phyloP scores from a whole-genome alignment of 1,140 invertebrate genomes.

The Platyscapa corneri region DNA sequence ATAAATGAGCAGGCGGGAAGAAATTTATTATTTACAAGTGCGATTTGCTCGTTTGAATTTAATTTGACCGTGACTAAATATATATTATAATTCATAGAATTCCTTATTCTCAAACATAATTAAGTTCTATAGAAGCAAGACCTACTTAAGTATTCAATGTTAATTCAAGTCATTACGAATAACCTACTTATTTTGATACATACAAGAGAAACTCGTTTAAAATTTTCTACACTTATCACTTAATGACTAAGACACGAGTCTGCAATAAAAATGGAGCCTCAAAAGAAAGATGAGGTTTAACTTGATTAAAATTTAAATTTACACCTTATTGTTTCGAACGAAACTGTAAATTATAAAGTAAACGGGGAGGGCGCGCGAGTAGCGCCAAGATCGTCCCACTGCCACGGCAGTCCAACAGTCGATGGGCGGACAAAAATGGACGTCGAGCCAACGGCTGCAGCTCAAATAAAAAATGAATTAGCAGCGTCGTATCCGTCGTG shows the following conservation, averaged over 20 bases:
- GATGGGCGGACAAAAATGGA: no score
- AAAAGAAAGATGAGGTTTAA: neutral
- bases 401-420: no score
- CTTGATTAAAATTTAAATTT: neutral
- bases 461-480: conserved; percentile 3
- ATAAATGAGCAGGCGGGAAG: no score
- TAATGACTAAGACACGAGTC: neutral
- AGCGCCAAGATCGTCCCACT: no score
- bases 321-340: neutral
- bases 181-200: conserved; percentile 7
- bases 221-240: neutral
- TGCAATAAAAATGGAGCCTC: neutral
- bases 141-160: neutral
- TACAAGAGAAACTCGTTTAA: neutral
- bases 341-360: neutral
- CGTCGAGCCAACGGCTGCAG: neutral
- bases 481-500: neutral
- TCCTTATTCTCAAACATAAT: no score
- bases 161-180: neutral
- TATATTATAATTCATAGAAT: no score
- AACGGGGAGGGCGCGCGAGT: no score
- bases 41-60: no score
- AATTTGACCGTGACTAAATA: no score
- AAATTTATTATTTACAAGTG: no score
- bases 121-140: neutral